Evolutionary conservation across 2,888 invertebrate genomes (phyloP).

Genomic region (Archaeoteleia sp.): DNA sequence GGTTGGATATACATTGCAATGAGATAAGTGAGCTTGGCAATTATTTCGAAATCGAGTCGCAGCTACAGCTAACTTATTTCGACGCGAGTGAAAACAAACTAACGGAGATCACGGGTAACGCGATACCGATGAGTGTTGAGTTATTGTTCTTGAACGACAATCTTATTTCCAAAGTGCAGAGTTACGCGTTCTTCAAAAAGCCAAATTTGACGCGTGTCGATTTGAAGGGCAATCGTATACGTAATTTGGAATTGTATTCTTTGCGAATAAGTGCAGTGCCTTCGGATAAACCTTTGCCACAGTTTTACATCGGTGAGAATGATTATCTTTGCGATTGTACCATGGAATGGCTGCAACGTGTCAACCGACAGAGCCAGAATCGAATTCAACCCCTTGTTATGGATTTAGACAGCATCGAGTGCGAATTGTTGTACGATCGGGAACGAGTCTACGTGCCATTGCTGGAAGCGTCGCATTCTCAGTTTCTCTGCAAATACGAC

Average conservation of each 20-base stretch:
- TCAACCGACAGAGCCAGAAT: constrained; percentile 83
- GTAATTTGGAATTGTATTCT: constrained; percentile 84
- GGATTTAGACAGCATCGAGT: constrained; percentile 89
- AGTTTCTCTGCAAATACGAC: constrained; percentile 90
- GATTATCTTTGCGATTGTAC: constrained; percentile 92
- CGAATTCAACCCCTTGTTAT: constrained; percentile 88
- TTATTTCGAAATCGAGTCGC: constrained; percentile 88
- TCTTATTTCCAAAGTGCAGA: constrained; percentile 87
- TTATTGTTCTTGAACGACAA: constrained; percentile 87
- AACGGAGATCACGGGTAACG: constrained; percentile 87
- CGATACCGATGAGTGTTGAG: constrained; percentile 89
- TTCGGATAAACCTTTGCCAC: constrained; percentile 83
- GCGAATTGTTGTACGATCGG: constrained; percentile 86
- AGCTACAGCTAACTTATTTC: constrained; percentile 85
- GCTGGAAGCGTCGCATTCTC: constrained; percentile 86
- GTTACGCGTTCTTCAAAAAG: constrained; percentile 91
- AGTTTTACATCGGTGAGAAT: constrained; percentile 90
- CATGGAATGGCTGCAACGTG: constrained; percentile 92
- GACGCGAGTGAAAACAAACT: constrained; percentile 89
- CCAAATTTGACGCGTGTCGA: constrained; percentile 89
- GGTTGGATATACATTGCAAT: constrained; percentile 90
- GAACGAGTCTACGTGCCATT: constrained; percentile 84
- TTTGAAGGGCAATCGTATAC: constrained; percentile 87
- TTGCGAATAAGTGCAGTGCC: constrained; percentile 85
- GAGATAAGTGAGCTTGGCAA: constrained; percentile 89